Base-by-base conservation (phyloP, 2,113 vertebrate species). In the Oreochromis niloticus region DNA sequence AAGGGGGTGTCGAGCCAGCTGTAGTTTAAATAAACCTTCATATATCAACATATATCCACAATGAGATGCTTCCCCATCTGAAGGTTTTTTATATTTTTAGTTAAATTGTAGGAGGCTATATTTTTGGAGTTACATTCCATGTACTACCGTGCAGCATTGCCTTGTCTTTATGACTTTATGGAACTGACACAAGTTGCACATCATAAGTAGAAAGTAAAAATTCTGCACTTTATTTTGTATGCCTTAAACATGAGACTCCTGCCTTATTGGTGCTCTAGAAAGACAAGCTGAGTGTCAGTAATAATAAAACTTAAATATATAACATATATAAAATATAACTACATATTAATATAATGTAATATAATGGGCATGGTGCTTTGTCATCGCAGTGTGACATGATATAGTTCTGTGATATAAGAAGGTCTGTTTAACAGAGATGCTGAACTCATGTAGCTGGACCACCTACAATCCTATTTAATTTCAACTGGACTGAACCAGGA, bases 31-130 rank as follows among this genome's bases (percentile, higher is more conserved):
- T 41, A 68, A 68, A 68, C 63, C 19, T 22, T 68, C 34, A 13
- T 41, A 22, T 68, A 11, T 61, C 57, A 32, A 17, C 30, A 30
- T 17, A 32, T 61, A 63, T 34, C 16, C 34, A 39, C 22, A 56
- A 27, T 57, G 2, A 4, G 55, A 27, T 57, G 22, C 55, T 57
- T 63, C 32, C 32, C 5, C 10, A 13, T 39, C 19, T 13, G 10
- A 68, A 68, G 19, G n/a, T 1, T 0, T 2, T 19, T 27, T 5
- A 19, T 10, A 11, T 63, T 34, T 34, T 63, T 63, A n/a, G 17
- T 36, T 63, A 36, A 12, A 19, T 63, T n/a, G 9, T 36, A 36
- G 32, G 32, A 36, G 9, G 59, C 17, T 63, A 63, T 63, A 36
- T 63, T 63, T 63, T n/a, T 36, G 17, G 17, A 17, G 6, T 63